Base-by-base conservation (phyloP, 2,797 vertebrate species). In the Geotria australis region DNA sequence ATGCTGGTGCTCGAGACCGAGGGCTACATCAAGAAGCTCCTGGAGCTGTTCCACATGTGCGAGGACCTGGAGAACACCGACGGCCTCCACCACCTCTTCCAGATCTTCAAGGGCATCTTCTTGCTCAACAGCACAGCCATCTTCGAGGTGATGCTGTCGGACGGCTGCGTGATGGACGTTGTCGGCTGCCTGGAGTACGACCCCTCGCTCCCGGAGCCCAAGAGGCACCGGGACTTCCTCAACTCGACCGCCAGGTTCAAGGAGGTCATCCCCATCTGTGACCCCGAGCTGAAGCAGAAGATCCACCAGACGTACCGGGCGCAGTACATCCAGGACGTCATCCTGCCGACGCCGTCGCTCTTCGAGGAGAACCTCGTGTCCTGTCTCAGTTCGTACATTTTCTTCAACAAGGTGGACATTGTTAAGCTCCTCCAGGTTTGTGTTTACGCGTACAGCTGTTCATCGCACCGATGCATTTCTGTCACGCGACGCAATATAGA, bases 331-430 rank as follows among this genome's bases (percentile, higher is more conserved):
- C 91, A 98, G 76, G 91, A 98, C 73, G 94, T 98, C 76, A 95
- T 98, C 73, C 77, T 96, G 66, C 91, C 91, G 7, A 98, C 89
- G 1, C 91, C 89, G 2, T 96, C 91, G 8, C 79, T 98, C 70
- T 96, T 98, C 70, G 91, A 98, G 73, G 91, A 98, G 68, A 98
- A 98, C 73, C 93, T 98, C 74, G 80, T 98, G 65, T 96, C 91
- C 68, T 96, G 88, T 5, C 85, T 98, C 64, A 91, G 80, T 2
- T 98, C 91, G 65, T 98, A 96, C 73, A 96, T 98, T 76, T 98
- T 95, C 73, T 98, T 95, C 76, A 98, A 98, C 74, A 98, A 98
- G 71, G 89, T 98, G 74, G 91, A 98, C 68, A 98, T 98, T 68
- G 91, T 98, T 76, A 95, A 86, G 76, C 95, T 98, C 89, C 74